These are phyloP conservation scores for Sebastolobus altivelis DNA, from an alignment of 2,797 vertebrate genomes.

Conservation along the genomic window DNA sequence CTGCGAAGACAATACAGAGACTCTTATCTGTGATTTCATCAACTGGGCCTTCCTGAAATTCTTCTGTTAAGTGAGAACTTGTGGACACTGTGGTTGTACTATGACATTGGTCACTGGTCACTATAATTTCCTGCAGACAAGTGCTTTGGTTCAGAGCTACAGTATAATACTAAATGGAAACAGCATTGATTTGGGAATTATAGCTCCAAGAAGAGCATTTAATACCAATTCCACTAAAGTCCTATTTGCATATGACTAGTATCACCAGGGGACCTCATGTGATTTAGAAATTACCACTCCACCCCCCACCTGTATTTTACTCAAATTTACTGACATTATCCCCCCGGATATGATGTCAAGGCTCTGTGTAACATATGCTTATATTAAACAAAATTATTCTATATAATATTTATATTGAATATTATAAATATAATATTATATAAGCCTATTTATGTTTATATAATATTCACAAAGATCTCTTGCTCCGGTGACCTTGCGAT, in stretches of 20 bases:
- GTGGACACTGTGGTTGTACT: not conserved
- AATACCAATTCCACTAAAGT: slow-evolving; percentile 24
- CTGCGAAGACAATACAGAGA: slow-evolving; percentile 11
- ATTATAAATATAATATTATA: too few relatives aligned
- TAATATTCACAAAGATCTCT: too few relatives aligned
- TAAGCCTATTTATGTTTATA: too few relatives aligned
- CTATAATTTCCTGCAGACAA: slow-evolving; percentile 24
- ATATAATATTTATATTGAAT: too few relatives aligned
- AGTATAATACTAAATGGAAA: slow-evolving; percentile 5
- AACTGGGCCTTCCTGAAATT: slow-evolving; percentile 11
- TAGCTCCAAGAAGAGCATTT: slow-evolving; percentile 17
- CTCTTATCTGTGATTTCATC: slow-evolving; percentile 28
- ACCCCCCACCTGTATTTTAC: too few relatives aligned
- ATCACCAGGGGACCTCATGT: too few relatives aligned
- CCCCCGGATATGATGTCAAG: too few relatives aligned
- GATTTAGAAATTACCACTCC: too few relatives aligned
- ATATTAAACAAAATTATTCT: too few relatives aligned
- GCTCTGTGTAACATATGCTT: too few relatives aligned
- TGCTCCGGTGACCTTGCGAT: too few relatives aligned
- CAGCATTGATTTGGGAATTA: slow-evolving; percentile 32
- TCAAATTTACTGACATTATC: too few relatives aligned
- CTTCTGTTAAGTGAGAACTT: slow-evolving; percentile 10
- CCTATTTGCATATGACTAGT: not conserved
- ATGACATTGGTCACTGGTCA: slow-evolving; percentile 10
- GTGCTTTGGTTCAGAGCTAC: slow-evolving; percentile 12